Base-by-base conservation (phyloP, 1,140 invertebrate species). In the Nymphalis io region DNA sequence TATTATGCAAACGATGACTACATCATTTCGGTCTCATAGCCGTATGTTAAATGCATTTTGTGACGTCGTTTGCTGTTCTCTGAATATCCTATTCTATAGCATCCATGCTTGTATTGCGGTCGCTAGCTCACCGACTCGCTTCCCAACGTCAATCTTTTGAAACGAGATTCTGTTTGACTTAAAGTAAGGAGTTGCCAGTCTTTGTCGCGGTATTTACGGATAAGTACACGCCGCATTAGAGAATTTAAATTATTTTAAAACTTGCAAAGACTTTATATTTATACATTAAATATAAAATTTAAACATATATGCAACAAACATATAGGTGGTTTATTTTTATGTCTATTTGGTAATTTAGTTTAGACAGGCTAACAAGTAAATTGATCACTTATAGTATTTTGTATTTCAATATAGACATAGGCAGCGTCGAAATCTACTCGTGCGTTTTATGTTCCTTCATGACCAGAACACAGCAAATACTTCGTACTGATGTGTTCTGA, bases 141-240 rank as follows among this genome's bases (percentile, higher is more conserved):
- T 68, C 72, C 72, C 65, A 72, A 46, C 62, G 64, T 68, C 60
- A 70, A 74, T 65, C 59, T 61, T 66, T 73, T 73, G 67, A 73
- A 68, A 68, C 65, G 40, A 58, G 48, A 66, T 63, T 68, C 65
- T 68, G 33, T 68, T 65, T 70, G 68, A 66, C 73, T 71, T 71
- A 33, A 60, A 61, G 46, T 38, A 44, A 55, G 46, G 51, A 55
- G 61, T 63, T 63, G 33, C 46, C 8, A n/a, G 16, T 40, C n/a
- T 55, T 55, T 55, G 51, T 55, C 51, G 21, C 23, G 12, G 21
- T 6, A 16, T 13, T 27, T 23, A 55, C 11, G 51, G 51, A 23
- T 23, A 55, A 27, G 16, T 27, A 6, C 46, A 16, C 15, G 42
- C 42, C 42, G 15, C 6, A 3, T 15, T 5, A 11, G 46, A 20